A percentile compares a stretch with the other conserved stretches of the same genome.
Conservation (phyloP, 2,888 invertebrate species). For the Orchesella flavescens region DNA sequence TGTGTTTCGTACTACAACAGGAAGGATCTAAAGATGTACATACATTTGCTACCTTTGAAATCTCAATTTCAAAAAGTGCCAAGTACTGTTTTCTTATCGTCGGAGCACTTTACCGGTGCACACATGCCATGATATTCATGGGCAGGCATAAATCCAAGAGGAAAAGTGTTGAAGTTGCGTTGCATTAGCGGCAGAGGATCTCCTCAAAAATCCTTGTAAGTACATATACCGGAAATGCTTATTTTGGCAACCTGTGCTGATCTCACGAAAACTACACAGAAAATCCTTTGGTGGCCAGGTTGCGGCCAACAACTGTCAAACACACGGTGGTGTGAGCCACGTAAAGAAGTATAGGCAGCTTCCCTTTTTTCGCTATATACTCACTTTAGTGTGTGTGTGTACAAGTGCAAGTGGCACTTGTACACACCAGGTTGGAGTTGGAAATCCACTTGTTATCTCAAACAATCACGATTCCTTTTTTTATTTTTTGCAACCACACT, state of each 20-base stretch:
- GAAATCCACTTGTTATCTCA: constrained; percentile 21
- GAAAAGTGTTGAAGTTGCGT: too few relatives aligned
- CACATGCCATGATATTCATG: too few relatives aligned
- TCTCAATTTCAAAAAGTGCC: background rate
- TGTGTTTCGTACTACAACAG: background rate
- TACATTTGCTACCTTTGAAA: background rate
- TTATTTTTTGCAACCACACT: constrained; percentile 6
- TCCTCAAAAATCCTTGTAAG: too few relatives aligned
- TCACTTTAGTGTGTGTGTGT: background rate
- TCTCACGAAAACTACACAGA: constrained; percentile 5
- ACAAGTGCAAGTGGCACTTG: constrained; percentile 32
- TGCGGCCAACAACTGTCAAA: constrained; percentile 55
- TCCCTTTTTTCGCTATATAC: constrained; percentile 28
- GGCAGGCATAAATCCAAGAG: too few relatives aligned
- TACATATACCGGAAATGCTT: constrained; percentile 41
- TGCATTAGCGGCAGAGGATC: too few relatives aligned
- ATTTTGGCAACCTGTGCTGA: constrained; percentile 44
- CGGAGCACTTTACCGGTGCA: too few relatives aligned
- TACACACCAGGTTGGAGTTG: too few relatives aligned
- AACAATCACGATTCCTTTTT: constrained; percentile 34
- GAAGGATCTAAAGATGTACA: background rate
- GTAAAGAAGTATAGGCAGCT: background rate
- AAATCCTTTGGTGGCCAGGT: constrained; percentile 13
- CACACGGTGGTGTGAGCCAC: constrained; percentile 29
- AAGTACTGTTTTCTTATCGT: background rate